Evolutionary conservation across 2,797 vertebrate genomes (phyloP).

Genomic region (Phylloscopus collybita): DNA sequence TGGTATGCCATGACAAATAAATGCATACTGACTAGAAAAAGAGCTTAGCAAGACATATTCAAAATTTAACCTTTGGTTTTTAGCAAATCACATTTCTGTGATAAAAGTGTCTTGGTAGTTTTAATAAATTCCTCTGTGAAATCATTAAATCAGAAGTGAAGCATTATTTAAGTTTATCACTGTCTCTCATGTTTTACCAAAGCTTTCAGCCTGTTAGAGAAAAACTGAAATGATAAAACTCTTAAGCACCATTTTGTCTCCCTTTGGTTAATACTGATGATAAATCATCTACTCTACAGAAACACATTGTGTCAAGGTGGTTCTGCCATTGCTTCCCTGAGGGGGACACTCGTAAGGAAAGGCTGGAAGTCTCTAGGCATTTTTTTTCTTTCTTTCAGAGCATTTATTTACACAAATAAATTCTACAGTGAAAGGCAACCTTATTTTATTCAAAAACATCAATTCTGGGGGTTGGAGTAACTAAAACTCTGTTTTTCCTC

Average conservation of each 20-base stretch:
- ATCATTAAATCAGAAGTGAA: background rate
- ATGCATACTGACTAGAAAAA: background rate
- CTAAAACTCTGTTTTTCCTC: background rate
- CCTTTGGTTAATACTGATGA: background rate
- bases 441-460: background rate
- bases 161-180: background rate
- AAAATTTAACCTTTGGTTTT: background rate
- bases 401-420: background rate
- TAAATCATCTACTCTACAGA: background rate
- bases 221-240: background rate
- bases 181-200: background rate
- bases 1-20: background rate
- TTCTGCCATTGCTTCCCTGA: background rate
- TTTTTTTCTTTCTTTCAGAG: background rate
- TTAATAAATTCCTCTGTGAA: background rate
- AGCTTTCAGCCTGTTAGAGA: background rate
- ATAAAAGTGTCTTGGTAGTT: background rate
- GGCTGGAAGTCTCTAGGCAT: background rate
- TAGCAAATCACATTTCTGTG: background rate
- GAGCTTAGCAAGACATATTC: background rate
- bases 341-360: background rate
- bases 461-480: background rate
- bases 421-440: background rate
- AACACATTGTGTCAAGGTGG: rapidly evolving
- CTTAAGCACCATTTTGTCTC: background rate